Percentiles rank a stretch among this genome's conserved stretches.
These are phyloP conservation scores for Mesorhabditis sp. DNA, from an alignment of 2,888 invertebrate genomes.

Conservation along the genomic window DNA sequence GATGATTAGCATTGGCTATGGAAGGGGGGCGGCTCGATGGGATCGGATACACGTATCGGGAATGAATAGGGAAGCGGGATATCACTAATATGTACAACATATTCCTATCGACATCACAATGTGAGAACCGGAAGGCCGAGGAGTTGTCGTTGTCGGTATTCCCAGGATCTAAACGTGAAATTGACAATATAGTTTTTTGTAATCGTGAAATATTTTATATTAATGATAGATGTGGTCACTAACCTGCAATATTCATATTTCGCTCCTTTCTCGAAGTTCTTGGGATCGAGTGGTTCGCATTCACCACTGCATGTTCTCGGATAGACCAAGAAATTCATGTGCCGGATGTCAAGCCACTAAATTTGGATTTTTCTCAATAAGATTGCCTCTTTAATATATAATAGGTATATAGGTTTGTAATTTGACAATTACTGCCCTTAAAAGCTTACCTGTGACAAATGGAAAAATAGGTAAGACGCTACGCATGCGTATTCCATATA, in stretches of 20 bases:
- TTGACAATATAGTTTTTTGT: too few relatives aligned
- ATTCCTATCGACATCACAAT: neutral
- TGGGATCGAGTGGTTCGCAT: constrained; percentile 49
- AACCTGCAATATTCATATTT: constrained; percentile 29
- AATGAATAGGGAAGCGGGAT: too few relatives aligned
- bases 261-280: constrained; percentile 37
- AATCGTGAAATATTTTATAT: neutral
- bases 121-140: constrained; percentile 14
- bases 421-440: neutral
- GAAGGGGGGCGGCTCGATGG: too few relatives aligned
- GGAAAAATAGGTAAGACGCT: constrained; percentile 38
- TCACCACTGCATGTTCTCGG: constrained; percentile 42
- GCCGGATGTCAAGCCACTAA: constrained; percentile 41
- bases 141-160: constrained; percentile 31
- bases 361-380: neutral
- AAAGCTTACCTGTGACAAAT: constrained; percentile 28
- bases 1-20: too few relatives aligned
- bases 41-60: too few relatives aligned
- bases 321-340: constrained; percentile 47
- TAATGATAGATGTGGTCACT: neutral
- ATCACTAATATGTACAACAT: too few relatives aligned
- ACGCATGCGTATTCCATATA: constrained; percentile 46
- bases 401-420: neutral
- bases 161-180: constrained; percentile 19
- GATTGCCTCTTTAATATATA: too few relatives aligned